Conservation (phyloP, 2,113 vertebrate genomes). For the Piprites chloris region DNA sequence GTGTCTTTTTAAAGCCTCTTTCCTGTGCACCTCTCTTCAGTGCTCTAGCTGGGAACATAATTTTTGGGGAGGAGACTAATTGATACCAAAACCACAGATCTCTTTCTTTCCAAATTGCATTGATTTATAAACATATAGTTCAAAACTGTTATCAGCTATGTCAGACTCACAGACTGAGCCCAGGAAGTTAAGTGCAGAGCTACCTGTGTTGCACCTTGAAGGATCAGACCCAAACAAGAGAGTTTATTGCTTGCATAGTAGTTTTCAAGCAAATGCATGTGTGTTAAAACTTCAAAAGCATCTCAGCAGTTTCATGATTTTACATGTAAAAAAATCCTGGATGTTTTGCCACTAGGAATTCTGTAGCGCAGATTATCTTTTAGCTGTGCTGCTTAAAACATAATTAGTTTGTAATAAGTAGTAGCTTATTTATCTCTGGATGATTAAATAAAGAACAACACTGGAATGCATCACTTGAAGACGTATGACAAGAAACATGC, state of each 20-base stretch:
- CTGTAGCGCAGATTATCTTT: neutral
- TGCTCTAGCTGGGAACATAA: neutral
- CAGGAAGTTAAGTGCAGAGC: neutral
- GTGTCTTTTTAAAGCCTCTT: neutral
- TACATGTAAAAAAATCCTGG: constrained; percentile 3
- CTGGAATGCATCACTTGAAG: constrained; percentile 41
- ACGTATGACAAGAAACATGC: neutral
- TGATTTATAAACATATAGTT: neutral
- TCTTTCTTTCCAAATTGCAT: neutral
- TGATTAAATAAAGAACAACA: constrained; percentile 17
- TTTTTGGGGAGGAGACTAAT: neutral
- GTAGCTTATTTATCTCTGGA: constrained; percentile 29
- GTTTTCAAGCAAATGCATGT: neutral
- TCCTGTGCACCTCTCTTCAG: neutral
- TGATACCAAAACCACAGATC: neutral
- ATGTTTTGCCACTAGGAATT: constrained; percentile 38
- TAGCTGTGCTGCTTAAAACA: constrained; percentile 7
- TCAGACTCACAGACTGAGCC: neutral
- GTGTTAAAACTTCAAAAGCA: constrained; percentile 51
- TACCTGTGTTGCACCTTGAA: neutral
- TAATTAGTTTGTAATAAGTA: constrained; percentile 22
- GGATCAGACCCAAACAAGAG: neutral
- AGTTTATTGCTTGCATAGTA: neutral
- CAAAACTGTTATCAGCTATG: neutral
- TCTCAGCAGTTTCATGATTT: constrained; percentile 40